Percentiles rank a stretch among this genome's conserved stretches.
Evolutionary conservation across 2,888 invertebrate genomes (phyloP).

Genomic region (Plemyria rubiginata): DNA sequence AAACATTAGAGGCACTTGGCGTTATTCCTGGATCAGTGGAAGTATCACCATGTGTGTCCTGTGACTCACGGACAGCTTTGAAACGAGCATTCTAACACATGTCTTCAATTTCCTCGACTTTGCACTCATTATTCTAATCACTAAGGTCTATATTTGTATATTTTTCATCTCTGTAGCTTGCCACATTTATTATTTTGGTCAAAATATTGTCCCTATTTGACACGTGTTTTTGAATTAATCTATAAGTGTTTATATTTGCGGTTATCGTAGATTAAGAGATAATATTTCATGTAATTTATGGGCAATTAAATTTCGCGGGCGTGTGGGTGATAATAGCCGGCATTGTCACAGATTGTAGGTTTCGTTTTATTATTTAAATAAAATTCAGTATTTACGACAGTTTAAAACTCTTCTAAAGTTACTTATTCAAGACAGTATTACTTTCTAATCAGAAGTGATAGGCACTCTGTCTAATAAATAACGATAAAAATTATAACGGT

Average conservation of each 20-base stretch:
- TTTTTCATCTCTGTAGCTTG: slow-evolving; percentile 5
- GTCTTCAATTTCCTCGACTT: slow-evolving; percentile 15
- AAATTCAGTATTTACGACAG: slow-evolving; percentile 15
- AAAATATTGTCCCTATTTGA: slow-evolving; percentile 15
- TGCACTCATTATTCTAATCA: slow-evolving; percentile 10
- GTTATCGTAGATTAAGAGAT: slow-evolving; percentile 22
- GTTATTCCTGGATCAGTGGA: slow-evolving; percentile 44
- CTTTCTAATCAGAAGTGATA: slow-evolving; percentile 6
- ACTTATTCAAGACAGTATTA: slow-evolving; percentile 4
- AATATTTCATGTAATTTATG: slow-evolving; percentile 34
- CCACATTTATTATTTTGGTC: neutral
- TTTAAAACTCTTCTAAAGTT: slow-evolving; percentile 14
- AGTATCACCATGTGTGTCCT: slow-evolving; percentile 44
- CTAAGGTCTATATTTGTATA: slow-evolving; percentile 21
- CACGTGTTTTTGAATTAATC: slow-evolving; percentile 34
- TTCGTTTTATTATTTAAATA: slow-evolving; percentile 34
- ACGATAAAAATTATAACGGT: neutral
- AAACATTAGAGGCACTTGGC: slow-evolving; percentile 43
- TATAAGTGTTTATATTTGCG: slow-evolving; percentile 30
- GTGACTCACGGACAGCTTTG: slow-evolving; percentile 37
- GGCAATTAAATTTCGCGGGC: slow-evolving; percentile 40
- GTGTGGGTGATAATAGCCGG: slow-evolving; percentile 36
- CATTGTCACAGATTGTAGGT: slow-evolving; percentile 36
- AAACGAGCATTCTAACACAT: slow-evolving; percentile 19
- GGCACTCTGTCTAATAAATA: neutral